phyloP scores from a whole-genome alignment of 2,888 invertebrate genomes.

The Portevinia maculata region DNA sequence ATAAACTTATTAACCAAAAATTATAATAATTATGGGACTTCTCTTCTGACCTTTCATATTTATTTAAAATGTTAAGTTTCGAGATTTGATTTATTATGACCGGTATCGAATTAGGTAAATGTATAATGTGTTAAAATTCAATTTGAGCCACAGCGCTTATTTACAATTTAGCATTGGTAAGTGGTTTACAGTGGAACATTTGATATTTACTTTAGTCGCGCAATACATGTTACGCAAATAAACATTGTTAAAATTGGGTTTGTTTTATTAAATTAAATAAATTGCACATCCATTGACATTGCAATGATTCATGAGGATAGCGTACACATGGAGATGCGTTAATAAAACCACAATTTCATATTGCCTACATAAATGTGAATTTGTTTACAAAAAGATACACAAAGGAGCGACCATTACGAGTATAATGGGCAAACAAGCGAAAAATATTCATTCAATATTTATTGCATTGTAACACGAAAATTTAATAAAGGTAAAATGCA shows the following conservation, averaged over 20 bases:
- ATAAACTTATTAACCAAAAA: conserved; percentile 44
- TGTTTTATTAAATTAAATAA: conserved; percentile 40
- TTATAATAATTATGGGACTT: conserved; percentile 37
- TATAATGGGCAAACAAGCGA: conserved; percentile 51
- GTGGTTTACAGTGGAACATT: conserved; percentile 11
- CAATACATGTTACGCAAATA: conserved; percentile 21
- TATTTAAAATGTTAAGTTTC: conserved; percentile 37
- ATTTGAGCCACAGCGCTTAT: not conserved
- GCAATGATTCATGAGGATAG: conserved; percentile 30
- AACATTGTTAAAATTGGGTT: conserved; percentile 28
- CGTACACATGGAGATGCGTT: conserved; percentile 17
- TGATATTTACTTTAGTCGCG: not conserved
- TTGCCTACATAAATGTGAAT: conserved; percentile 37
- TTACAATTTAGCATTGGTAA: not conserved
- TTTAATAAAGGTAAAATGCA: conserved; percentile 32
- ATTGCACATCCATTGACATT: conserved; percentile 24
- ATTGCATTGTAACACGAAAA: conserved; percentile 31
- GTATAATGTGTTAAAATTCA: not conserved
- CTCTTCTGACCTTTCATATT: conserved; percentile 30
- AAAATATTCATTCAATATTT: conserved; percentile 41
- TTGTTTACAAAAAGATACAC: conserved; percentile 30
- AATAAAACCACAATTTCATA: conserved; percentile 47
- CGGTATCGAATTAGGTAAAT: not conserved
- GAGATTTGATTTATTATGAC: conserved; percentile 1
- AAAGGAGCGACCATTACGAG: conserved; percentile 42